phyloP scores from a whole-genome alignment of 2,113 vertebrate genomes.

The Onychorhynchus coronatus region DNA sequence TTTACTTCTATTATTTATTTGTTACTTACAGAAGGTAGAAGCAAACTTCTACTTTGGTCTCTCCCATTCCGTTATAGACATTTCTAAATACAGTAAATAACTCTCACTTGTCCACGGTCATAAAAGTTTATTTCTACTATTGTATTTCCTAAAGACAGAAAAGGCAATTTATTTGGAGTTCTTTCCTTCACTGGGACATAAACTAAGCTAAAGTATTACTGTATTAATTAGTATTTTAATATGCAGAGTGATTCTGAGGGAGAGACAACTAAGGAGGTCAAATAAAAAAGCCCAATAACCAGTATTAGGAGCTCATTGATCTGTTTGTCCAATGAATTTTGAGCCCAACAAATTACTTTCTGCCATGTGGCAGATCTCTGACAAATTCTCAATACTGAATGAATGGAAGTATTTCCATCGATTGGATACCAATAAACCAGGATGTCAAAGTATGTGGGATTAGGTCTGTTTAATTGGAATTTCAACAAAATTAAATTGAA shows the following conservation, averaged over 20 bases:
- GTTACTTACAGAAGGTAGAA: neutral
- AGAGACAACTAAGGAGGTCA: neutral
- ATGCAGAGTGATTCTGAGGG: neutral
- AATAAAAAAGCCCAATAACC: neutral
- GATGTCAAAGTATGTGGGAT: neutral
- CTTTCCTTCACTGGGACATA: neutral
- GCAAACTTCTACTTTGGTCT: neutral
- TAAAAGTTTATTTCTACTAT: neutral
- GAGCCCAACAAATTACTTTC: neutral
- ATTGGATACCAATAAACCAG: neutral
- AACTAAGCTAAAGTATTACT: neutral
- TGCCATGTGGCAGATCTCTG: neutral
- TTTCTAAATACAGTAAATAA: neutral
- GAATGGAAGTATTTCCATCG: neutral
- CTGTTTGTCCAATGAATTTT: conserved; percentile 28
- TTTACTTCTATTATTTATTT: neutral
- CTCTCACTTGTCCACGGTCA: neutral
- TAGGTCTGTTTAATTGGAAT: neutral
- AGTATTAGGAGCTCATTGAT: neutral
- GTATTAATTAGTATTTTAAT: neutral
- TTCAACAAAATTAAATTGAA: neutral
- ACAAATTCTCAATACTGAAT: neutral
- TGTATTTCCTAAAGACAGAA: neutral
- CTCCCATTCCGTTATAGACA: neutral
- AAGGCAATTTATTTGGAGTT: neutral